Evolutionary conservation across 1,140 invertebrate genomes (phyloP).

Genomic region (Eumeta japonica): DNA sequence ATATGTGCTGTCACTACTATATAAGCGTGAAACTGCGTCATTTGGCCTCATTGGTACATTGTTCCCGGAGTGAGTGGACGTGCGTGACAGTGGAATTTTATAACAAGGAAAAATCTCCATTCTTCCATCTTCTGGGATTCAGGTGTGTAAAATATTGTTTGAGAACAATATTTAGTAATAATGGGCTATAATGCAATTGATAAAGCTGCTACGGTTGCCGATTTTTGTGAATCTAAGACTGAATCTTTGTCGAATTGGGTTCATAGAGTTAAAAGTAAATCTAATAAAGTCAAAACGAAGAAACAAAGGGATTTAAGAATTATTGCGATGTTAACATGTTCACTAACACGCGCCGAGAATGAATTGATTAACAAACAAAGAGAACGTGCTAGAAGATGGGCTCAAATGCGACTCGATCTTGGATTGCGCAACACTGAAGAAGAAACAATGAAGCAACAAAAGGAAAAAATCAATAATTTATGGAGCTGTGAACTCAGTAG

Average conservation of each 20-base stretch:
- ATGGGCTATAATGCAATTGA: conserved; percentile 48
- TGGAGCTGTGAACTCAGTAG: conserved; percentile 55
- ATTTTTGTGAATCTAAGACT: conserved; percentile 53
- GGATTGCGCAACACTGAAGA: conserved; percentile 47
- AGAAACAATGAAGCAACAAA: conserved; percentile 37
- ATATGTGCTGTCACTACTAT: too few species aligned
- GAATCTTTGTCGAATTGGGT: conserved; percentile 51
- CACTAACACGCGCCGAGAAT: conserved; percentile 38
- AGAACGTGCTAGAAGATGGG: conserved; percentile 52
- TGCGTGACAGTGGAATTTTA: too few species aligned
- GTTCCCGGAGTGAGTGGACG: too few species aligned
- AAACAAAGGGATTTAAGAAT: conserved; percentile 48
- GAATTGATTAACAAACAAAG: conserved; percentile 50
- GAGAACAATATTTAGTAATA: conserved; percentile 35
- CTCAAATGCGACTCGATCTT: conserved; percentile 50
- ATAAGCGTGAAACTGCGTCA: too few species aligned
- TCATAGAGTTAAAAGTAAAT: conserved; percentile 52
- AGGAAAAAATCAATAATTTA: conserved; percentile 47
- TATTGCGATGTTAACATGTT: conserved; percentile 50
- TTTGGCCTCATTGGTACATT: too few species aligned
- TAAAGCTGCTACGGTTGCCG: conserved; percentile 38
- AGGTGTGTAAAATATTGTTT: conserved; percentile 51
- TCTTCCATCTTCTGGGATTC: too few species aligned
- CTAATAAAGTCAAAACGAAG: conserved; percentile 43
- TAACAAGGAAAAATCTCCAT: too few species aligned